These are phyloP conservation scores for Adelges cooleyi DNA, from an alignment of 1,140 invertebrate genomes.

Conservation along the genomic window DNA sequence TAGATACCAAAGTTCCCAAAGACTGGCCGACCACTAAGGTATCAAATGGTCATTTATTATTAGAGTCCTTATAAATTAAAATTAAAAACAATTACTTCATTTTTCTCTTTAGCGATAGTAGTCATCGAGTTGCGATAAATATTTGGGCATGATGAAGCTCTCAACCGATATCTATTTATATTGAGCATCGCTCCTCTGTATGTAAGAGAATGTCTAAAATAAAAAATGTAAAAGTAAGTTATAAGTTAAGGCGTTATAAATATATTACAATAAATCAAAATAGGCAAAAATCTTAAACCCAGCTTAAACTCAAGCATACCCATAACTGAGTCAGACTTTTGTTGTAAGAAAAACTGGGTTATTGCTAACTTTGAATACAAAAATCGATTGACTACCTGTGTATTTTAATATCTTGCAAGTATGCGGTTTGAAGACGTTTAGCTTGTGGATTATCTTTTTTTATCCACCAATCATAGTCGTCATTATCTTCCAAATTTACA, in stretches of 20 bases:
- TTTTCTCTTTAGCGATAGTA: constrained; percentile 62
- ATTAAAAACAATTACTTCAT: constrained; percentile 46
- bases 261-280: background rate
- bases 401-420: constrained; percentile 60
- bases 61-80: too few relatives aligned
- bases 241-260: background rate
- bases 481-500: constrained; percentile 1
- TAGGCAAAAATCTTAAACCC: background rate
- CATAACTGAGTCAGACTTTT: background rate
- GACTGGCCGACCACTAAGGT: constrained; percentile 55
- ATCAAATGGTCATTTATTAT: constrained; percentile 3
- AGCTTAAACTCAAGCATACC: too few relatives aligned
- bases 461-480: constrained; percentile 30
- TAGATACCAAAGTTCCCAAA: constrained; percentile 56
- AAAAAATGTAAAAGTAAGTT: constrained; percentile 14
- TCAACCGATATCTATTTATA: constrained; percentile 62
- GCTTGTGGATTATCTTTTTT: constrained; percentile 22
- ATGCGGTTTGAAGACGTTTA: constrained; percentile 36
- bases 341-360: background rate
- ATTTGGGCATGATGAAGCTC: constrained; percentile 78
- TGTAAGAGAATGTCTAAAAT: constrained; percentile 58
- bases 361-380: background rate
- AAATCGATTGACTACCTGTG: constrained; percentile 39
- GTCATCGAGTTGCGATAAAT: constrained; percentile 84
- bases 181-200: constrained; percentile 72